phyloP scores from a whole-genome alignment of 2,797 vertebrate species.

The Thalassophryne amazonica region DNA sequence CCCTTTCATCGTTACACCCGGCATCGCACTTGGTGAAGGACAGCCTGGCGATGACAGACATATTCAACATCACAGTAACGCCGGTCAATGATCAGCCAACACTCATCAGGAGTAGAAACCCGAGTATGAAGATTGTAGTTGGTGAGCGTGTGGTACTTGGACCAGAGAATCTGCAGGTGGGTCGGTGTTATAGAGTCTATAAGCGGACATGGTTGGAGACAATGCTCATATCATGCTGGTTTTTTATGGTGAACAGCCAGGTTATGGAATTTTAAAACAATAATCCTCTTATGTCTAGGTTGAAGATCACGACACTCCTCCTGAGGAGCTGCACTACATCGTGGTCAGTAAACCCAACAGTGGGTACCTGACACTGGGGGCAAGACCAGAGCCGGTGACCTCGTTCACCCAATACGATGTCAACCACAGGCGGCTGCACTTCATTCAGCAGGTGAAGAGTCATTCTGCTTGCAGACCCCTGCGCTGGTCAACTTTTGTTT shows the following conservation, averaged over 20 bases:
- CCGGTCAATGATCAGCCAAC: constrained; percentile 87
- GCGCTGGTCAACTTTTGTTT: too few relatives aligned
- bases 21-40: constrained; percentile 49
- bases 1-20: constrained; percentile 24
- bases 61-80: constrained; percentile 86
- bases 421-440: constrained; percentile 81
- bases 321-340: constrained; percentile 84
- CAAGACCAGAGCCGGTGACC: constrained; percentile 73
- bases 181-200: not conserved
- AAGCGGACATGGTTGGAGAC: too few relatives aligned
- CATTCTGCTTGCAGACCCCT: not conserved
- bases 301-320: constrained; percentile 84
- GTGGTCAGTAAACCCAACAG: constrained; percentile 85
- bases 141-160: constrained; percentile 79
- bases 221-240: too few relatives aligned
- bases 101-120: constrained; percentile 80
- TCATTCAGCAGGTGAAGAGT: constrained; percentile 78
- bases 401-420: constrained; percentile 89
- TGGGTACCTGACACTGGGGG: constrained; percentile 83
- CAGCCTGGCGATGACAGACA: constrained; percentile 75
- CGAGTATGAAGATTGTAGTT: constrained; percentile 81
- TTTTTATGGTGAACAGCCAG: not conserved
- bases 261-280: not conserved
- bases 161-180: constrained; percentile 79
- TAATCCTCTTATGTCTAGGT: constrained; percentile 55